Conservation (phyloP, 2,113 vertebrate genomes). For the Balaenoptera acutorostrata region DNA sequence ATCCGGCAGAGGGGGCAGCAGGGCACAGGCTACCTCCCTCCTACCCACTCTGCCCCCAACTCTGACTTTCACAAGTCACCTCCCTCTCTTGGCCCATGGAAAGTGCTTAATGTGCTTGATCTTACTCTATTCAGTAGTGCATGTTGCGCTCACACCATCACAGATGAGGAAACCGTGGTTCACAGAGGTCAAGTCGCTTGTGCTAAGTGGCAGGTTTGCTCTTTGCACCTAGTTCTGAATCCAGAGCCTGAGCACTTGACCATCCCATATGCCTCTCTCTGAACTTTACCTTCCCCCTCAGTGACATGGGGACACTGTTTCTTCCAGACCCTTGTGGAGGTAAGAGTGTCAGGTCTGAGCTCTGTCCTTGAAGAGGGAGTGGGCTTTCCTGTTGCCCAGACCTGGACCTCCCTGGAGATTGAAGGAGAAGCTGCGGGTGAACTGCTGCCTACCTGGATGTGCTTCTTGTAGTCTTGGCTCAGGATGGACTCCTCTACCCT, state of each 20-base stretch:
- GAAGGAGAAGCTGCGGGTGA: background rate
- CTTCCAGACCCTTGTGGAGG: background rate
- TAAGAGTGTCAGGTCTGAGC: background rate
- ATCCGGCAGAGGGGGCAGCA: background rate
- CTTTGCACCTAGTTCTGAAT: background rate
- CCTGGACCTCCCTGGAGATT: background rate
- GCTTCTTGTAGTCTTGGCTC: conserved; percentile 89
- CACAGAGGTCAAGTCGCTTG: background rate
- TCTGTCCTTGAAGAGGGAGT: background rate
- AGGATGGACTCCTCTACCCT: conserved; percentile 86
- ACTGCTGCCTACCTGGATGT: conserved; percentile 81
- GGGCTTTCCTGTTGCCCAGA: background rate
- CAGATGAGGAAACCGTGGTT: background rate
- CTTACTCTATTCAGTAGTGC: background rate
- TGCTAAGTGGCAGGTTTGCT: background rate
- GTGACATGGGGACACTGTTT: background rate
- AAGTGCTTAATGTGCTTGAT: background rate
- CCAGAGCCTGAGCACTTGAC: background rate
- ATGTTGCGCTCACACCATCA: accelerated
- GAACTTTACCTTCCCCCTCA: background rate
- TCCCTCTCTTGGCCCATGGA: background rate
- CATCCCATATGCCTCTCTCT: background rate
- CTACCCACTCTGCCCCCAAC: background rate
- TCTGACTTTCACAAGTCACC: background rate
- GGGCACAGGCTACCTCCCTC: background rate